phyloP scores from a whole-genome alignment of 2,113 vertebrate genomes.

The Caranx melampygus region DNA sequence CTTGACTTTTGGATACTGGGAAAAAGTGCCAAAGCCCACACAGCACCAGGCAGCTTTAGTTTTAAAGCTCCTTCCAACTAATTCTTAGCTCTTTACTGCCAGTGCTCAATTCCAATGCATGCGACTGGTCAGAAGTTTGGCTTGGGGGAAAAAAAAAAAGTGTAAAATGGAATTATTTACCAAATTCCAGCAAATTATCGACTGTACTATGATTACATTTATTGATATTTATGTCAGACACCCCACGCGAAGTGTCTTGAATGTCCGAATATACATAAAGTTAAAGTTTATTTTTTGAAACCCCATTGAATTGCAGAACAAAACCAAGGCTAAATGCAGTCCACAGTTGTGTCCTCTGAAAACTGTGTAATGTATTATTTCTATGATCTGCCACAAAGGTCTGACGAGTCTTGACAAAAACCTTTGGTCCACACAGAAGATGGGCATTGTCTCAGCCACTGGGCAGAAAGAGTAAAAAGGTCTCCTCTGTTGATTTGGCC shows the following conservation, averaged over 20 bases:
- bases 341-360: conserved; percentile 6
- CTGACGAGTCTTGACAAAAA: conserved; percentile 1
- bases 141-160: neutral
- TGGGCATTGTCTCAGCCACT: conserved; percentile 25
- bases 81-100: conserved; percentile 52
- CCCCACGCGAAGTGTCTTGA: neutral
- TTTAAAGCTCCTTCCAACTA: conserved; percentile 60
- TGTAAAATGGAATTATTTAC: neutral
- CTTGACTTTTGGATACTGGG: conserved; percentile 72
- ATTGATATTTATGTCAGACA: neutral
- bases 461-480: conserved; percentile 55
- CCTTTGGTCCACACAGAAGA: conserved; percentile 26
- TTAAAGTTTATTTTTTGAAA: neutral
- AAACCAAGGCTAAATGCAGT: conserved; percentile 11
- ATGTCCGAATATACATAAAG: neutral
- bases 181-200: neutral
- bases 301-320: conserved; percentile 13
- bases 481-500: conserved; percentile 64
- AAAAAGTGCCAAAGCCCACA: conserved; percentile 63
- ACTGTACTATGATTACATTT: neutral
- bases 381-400: conserved; percentile 25
- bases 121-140: neutral
- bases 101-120: neutral
- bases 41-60: conserved; percentile 53
- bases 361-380: conserved; percentile 28